These are phyloP conservation scores for Gambusia affinis DNA, from an alignment of 2,113 vertebrate genomes.

Conservation along the genomic window DNA sequence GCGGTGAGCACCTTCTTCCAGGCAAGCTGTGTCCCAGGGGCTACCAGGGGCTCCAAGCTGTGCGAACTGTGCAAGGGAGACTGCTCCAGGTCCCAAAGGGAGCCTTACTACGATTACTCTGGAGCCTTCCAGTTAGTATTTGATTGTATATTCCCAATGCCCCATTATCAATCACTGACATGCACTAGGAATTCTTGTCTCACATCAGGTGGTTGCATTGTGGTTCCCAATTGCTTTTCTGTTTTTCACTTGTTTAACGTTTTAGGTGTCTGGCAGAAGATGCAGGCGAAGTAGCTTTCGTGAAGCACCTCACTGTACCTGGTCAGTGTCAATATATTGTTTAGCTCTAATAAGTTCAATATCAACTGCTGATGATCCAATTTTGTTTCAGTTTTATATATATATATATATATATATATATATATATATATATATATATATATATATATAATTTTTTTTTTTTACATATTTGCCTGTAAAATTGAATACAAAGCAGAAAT, in stretches of 20 bases:
- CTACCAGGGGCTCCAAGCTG: slow-evolving; percentile 45
- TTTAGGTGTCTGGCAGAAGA: slow-evolving; percentile 85
- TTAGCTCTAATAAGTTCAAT: background rate
- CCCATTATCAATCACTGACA: background rate
- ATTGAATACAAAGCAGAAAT: background rate
- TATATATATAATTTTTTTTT: too few relatives aligned
- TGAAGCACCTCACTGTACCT: slow-evolving; percentile 85
- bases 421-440: too few relatives aligned
- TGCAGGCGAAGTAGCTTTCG: slow-evolving; percentile 87
- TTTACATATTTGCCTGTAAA: background rate
- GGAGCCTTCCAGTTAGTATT: slow-evolving; percentile 86
- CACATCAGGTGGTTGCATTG: background rate
- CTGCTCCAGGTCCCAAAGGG: slow-evolving; percentile 73
- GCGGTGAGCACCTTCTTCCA: slow-evolving; percentile 81
- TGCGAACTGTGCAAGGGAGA: slow-evolving; percentile 80
- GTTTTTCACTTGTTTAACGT: background rate
- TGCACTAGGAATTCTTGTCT: background rate
- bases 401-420: too few relatives aligned
- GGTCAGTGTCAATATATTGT: slow-evolving; percentile 75
- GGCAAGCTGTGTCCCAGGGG: slow-evolving; percentile 84
- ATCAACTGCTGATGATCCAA: background rate
- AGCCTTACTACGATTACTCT: slow-evolving; percentile 80
- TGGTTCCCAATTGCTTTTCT: background rate
- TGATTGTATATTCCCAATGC: background rate
- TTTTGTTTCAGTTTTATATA: background rate